phyloP scores from a whole-genome alignment of 2,888 invertebrate genomes.

The Netelia fuscicornis region DNA sequence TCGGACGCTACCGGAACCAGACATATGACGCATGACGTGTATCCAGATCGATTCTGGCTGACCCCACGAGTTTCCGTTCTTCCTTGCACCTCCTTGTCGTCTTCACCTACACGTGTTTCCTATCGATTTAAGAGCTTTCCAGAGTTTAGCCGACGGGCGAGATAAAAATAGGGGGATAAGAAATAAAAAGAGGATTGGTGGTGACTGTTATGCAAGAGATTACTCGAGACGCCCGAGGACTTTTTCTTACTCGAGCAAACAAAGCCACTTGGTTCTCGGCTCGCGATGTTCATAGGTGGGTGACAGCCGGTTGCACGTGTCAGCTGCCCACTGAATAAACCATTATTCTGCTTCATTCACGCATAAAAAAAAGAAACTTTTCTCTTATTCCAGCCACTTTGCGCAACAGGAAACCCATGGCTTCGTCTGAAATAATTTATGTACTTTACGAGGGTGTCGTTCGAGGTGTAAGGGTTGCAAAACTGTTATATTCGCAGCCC shows the following conservation, averaged over 20 bases:
- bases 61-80: conserved; percentile 34
- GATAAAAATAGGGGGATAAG: not conserved
- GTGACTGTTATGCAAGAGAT: not conserved
- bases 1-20: not conserved
- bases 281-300: too few relatives aligned
- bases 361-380: not conserved
- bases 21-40: conserved; percentile 24
- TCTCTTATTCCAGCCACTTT: not conserved
- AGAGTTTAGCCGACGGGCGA: not conserved
- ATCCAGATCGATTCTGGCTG: conserved; percentile 40
- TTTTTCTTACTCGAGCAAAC: not conserved
- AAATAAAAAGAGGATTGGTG: not conserved
- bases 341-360: not conserved
- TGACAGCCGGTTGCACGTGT: too few relatives aligned
- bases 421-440: not conserved
- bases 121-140: conserved; percentile 27
- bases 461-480: conserved; percentile 11
- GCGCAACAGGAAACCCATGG: not conserved
- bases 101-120: not conserved
- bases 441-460: not conserved
- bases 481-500: conserved; percentile 27
- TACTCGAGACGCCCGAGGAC: not conserved
- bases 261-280: not conserved
- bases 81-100: not conserved
- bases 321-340: too few relatives aligned